A percentile compares a stretch with the other conserved stretches of the same genome.
Evolutionary conservation across 23 tunicate species (phyloP).

Genomic region (Diplosoma virens): DNA sequence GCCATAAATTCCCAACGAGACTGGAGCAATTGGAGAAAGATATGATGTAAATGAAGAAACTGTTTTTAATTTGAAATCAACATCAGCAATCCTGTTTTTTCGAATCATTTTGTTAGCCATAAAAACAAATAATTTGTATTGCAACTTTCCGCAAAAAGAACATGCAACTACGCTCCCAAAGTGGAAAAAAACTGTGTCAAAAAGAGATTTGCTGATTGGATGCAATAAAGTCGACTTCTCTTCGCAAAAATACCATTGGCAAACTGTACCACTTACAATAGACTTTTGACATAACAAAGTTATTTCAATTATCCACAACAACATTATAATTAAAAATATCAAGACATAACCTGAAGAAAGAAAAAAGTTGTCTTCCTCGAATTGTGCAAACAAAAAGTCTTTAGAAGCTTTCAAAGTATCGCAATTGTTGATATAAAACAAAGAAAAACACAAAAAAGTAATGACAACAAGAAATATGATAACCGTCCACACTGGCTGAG

Average conservation of each 20-base stretch:
- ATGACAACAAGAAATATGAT: neutral
- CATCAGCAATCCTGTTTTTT: neutral
- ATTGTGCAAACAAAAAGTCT: neutral
- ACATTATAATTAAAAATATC: neutral
- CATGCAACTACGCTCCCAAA: conserved; percentile 58
- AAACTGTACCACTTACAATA: conserved; percentile 51
- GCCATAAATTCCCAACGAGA: conserved; percentile 71
- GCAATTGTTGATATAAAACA: conserved; percentile 30
- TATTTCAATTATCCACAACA: conserved; percentile 41
- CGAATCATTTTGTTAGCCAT: neutral
- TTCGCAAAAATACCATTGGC: conserved; percentile 66
- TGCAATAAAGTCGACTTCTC: conserved; percentile 4
- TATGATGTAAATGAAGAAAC: neutral
- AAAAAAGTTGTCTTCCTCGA: neutral
- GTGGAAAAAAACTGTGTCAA: conserved; percentile 21
- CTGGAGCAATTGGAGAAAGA: conserved; percentile 38
- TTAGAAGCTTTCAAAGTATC: conserved; percentile 18
- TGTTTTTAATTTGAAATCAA: neutral
- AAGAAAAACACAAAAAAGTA: neutral
- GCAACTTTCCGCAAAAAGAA: conserved; percentile 20
- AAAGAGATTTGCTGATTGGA: conserved; percentile 41
- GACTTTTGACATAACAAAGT: conserved; percentile 34
- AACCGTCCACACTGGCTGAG: conserved; percentile 52
- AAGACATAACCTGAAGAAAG: neutral
- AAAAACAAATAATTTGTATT: neutral